Conservation (phyloP, 2,888 invertebrate genomes). For the Calliphora vomitoria region DNA sequence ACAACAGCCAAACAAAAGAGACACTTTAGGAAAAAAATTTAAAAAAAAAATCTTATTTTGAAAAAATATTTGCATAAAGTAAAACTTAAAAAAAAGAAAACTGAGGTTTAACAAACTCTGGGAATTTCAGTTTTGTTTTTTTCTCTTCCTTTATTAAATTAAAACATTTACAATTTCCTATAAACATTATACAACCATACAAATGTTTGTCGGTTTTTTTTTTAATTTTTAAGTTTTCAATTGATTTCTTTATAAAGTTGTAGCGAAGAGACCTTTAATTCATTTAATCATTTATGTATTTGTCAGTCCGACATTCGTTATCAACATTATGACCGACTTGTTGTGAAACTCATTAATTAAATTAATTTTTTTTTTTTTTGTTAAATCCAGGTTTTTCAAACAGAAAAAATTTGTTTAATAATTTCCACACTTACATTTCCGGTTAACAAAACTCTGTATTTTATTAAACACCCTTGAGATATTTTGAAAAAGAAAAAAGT, state of each 20-base stretch:
- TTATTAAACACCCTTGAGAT: not conserved
- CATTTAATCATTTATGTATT: not conserved
- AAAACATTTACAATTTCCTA: constrained; percentile 21
- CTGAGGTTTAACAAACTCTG: not conserved
- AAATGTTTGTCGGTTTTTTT: not conserved
- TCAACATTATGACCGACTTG: constrained; percentile 36
- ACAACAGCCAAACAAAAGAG: not conserved
- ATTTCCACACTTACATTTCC: constrained; percentile 58
- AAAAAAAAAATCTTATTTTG: not conserved
- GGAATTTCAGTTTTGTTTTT: not conserved
- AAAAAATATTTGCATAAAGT: not conserved
- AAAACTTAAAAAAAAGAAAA: not conserved
- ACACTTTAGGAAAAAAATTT: not conserved
- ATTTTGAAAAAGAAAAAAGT: not conserved
- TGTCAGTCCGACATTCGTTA: not conserved
- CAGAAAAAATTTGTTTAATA: constrained; percentile 47
- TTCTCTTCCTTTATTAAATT: not conserved
- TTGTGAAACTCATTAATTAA: constrained; percentile 56
- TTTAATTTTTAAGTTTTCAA: not conserved
- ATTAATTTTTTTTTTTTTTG: not conserved
- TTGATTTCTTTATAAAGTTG: not conserved
- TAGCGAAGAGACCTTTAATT: not conserved
- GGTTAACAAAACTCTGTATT: not conserved
- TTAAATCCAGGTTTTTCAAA: not conserved
- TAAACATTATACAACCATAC: not conserved